Conservation (phyloP, 2,888 invertebrate species). For the Vesta saturnalis region DNA sequence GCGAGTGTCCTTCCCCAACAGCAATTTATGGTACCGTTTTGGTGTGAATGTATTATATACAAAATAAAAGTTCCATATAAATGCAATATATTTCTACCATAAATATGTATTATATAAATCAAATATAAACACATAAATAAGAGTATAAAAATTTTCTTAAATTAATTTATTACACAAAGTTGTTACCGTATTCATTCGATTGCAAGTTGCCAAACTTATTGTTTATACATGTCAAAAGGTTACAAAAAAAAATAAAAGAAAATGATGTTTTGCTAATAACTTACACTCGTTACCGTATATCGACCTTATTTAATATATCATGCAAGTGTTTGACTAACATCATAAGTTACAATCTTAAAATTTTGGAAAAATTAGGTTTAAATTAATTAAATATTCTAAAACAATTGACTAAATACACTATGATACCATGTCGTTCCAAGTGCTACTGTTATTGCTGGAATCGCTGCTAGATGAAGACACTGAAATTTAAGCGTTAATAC, state of each 20-base stretch:
- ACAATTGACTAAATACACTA: slow-evolving; percentile 55
- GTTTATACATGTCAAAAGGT: too few relatives aligned
- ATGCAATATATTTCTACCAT: not conserved
- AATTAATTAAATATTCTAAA: not conserved
- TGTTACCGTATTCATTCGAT: too few relatives aligned
- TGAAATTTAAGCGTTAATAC: slow-evolving; percentile 22
- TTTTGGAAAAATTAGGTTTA: not conserved
- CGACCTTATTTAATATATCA: not conserved
- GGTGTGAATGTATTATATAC: too few relatives aligned
- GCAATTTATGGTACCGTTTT: too few relatives aligned
- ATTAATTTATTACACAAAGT: too few relatives aligned
- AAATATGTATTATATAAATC: slow-evolving; percentile 6
- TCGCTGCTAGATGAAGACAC: slow-evolving; percentile 62
- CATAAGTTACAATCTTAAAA: not conserved
- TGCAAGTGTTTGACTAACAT: not conserved
- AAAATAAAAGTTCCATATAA: too few relatives aligned
- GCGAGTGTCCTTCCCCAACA: too few relatives aligned
- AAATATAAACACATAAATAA: slow-evolving; percentile 8
- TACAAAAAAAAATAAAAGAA: not conserved
- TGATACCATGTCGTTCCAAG: slow-evolving; percentile 69
- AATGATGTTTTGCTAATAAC: not conserved
- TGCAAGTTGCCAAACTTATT: not conserved
- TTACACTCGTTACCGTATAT: not conserved
- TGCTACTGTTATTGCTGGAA: slow-evolving; percentile 65
- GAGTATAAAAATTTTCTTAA: slow-evolving; percentile 12